These are phyloP conservation scores for Sphyrna mokarran DNA, from an alignment of 2,113 vertebrate genomes.

Conservation along the genomic window DNA sequence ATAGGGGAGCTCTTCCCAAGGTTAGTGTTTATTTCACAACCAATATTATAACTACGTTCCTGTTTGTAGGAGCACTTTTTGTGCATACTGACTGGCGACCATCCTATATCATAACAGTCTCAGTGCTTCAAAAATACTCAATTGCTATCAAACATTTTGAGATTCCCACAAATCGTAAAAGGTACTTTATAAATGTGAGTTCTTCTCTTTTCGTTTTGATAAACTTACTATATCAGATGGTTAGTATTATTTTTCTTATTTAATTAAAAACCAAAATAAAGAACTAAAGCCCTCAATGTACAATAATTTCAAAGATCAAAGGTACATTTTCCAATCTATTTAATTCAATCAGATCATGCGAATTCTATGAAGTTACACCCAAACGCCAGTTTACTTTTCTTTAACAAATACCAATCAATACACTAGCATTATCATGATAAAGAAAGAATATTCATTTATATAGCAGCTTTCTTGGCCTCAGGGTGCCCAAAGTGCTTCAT, in stretches of 20 bases:
- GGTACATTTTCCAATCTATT: not conserved
- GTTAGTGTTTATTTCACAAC: not conserved
- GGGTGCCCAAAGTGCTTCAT: not conserved
- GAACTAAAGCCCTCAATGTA: not conserved
- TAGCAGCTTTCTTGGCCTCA: not conserved
- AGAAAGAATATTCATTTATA: not conserved
- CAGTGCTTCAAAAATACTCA: not conserved
- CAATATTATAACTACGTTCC: not conserved
- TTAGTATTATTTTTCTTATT: not conserved
- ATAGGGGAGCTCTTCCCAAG: not conserved
- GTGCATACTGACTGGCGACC: not conserved
- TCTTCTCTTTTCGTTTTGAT: not conserved
- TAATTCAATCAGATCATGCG: not conserved
- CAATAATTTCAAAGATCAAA: not conserved
- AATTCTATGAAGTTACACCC: not conserved
- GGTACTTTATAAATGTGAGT: not conserved
- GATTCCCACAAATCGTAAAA: not conserved
- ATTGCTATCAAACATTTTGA: not conserved
- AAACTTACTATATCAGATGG: not conserved
- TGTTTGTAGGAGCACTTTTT: not conserved
- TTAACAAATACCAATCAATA: not conserved
- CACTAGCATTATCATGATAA: not conserved
- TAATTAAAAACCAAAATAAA: not conserved
- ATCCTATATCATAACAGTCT: not conserved
- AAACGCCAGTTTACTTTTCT: not conserved